A percentile compares a stretch with the other conserved stretches of the same genome.
These are phyloP conservation scores for Anadara kagoshimensis DNA, from an alignment of 1,140 invertebrate species.

Conservation along the genomic window DNA sequence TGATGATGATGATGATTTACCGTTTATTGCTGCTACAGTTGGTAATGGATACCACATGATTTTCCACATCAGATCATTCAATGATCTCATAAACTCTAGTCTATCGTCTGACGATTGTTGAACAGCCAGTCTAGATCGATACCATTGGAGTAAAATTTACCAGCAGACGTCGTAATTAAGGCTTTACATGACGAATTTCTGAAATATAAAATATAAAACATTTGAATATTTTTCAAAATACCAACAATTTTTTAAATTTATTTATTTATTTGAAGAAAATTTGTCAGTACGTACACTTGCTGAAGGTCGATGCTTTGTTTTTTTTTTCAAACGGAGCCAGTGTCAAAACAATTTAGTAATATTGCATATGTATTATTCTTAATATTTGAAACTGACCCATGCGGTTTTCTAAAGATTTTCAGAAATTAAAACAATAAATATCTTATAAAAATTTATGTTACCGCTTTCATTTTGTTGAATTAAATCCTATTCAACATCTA, in stretches of 20 bases:
- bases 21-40: conserved; percentile 56
- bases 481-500: no score
- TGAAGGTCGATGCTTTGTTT: background rate
- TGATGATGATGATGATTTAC: conserved; percentile 19
- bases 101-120: background rate
- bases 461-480: no score
- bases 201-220: background rate
- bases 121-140: conserved; percentile 48
- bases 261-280: no score
- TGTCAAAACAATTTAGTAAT: no score
- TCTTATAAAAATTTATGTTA: no score
- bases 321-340: no score
- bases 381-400: no score
- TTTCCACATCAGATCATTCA: conserved; percentile 22
- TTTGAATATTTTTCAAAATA: no score
- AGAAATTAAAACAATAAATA: no score
- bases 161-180: conserved; percentile 53
- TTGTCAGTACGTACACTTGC: background rate
- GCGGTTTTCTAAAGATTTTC: no score
- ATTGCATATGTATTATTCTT: no score
- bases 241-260: no score
- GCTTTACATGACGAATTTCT: conserved; percentile 46
- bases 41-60: conserved; percentile 50
- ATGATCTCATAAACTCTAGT: background rate
- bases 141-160: conserved; percentile 59